Percentiles rank a stretch among this genome's conserved stretches.
Conservation (phyloP, 1,140 invertebrate species). For the Drosophila nebulosa region DNA sequence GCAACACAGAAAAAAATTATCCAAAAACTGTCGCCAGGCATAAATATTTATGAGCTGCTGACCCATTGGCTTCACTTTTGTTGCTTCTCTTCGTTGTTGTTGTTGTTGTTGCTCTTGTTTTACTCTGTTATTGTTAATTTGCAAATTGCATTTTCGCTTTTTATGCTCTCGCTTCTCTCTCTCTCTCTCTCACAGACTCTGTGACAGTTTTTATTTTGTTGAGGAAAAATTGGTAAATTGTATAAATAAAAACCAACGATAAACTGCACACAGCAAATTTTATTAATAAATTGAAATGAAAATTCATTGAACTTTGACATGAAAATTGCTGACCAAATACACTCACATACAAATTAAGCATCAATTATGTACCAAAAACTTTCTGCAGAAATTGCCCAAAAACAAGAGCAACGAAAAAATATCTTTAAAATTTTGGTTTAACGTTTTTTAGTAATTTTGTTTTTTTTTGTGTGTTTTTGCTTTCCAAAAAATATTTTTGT, state of each 20-base stretch:
- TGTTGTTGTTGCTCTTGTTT: slow-evolving; percentile 4
- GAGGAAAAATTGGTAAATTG: slow-evolving; percentile 45
- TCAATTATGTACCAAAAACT: not conserved
- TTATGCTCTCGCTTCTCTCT: slow-evolving; percentile 9
- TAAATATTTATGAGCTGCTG: slow-evolving; percentile 48
- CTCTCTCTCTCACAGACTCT: not conserved
- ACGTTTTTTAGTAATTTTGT: too few species aligned
- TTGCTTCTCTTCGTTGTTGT: slow-evolving; percentile 28
- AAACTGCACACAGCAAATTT: not conserved
- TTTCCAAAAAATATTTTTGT: too few species aligned
- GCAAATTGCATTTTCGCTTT: slow-evolving; percentile 66
- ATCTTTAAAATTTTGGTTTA: not conserved
- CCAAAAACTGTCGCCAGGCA: slow-evolving; percentile 8
- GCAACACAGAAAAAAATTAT: not conserved
- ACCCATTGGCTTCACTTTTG: slow-evolving; percentile 28
- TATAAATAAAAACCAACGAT: slow-evolving; percentile 40
- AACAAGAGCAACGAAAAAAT: not conserved
- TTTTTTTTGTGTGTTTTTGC: too few species aligned
- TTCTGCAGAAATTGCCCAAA: not conserved
- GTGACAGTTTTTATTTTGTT: slow-evolving; percentile 5
- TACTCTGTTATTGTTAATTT: slow-evolving; percentile 62
- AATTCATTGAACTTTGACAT: slow-evolving; percentile 39
- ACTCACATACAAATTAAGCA: not conserved
- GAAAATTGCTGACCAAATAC: not conserved
- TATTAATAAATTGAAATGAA: slow-evolving; percentile 1